These are phyloP conservation scores for Xestia c-nigrum DNA, from an alignment of 2,888 invertebrate species.

Conservation along the genomic window DNA sequence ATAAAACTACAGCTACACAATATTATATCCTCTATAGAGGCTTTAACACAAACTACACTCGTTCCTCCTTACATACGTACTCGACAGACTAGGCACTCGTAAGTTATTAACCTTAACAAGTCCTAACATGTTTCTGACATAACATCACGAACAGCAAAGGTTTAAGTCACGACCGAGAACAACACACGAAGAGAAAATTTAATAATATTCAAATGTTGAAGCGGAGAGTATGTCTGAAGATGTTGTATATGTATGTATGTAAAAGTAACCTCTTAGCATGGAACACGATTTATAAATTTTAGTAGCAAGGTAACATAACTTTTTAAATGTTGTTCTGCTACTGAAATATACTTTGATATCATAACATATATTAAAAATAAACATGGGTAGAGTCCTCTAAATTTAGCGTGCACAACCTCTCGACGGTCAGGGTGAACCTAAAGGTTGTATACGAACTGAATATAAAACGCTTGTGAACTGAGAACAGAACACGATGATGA, in stretches of 20 bases:
- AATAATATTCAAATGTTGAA: constrained; percentile 35
- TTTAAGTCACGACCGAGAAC: not conserved
- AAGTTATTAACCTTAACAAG: constrained; percentile 22
- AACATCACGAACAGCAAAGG: constrained; percentile 20
- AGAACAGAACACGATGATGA: constrained; percentile 1
- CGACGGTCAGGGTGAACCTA: not conserved
- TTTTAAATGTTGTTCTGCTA: not conserved
- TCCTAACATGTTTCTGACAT: constrained; percentile 39
- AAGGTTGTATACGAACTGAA: constrained; percentile 24
- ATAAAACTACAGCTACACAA: not conserved
- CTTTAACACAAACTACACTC: constrained; percentile 2
- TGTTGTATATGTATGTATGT: not conserved
- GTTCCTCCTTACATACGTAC: not conserved
- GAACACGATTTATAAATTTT: constrained; percentile 3
- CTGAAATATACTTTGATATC: constrained; percentile 20
- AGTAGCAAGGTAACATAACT: not conserved
- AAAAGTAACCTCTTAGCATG: not conserved
- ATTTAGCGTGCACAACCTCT: constrained; percentile 35
- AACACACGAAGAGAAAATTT: constrained; percentile 27
- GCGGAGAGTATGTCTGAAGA: constrained; percentile 6
- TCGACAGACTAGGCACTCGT: constrained; percentile 8
- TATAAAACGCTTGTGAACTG: constrained; percentile 20
- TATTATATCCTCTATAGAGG: not conserved
- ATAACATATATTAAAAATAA: constrained; percentile 47
- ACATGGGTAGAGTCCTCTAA: constrained; percentile 15